These are phyloP conservation scores for Camelus bactrianus DNA, from an alignment of 2,113 vertebrate genomes.

Conservation along the genomic window DNA sequence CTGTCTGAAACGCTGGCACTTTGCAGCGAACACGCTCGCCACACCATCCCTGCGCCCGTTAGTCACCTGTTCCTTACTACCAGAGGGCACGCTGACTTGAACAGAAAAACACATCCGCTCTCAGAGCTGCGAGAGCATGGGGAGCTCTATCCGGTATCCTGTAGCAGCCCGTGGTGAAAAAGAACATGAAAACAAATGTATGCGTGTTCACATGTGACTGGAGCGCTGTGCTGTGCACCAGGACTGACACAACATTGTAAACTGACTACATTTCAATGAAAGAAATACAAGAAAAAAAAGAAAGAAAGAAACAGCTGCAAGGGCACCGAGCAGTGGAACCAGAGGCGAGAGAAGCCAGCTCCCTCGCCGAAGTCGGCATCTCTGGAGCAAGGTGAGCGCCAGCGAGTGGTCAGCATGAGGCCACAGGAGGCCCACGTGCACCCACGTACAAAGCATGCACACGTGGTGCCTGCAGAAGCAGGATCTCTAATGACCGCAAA, in stretches of 20 bases:
- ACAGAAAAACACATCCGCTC: too few relatives aligned
- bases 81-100: background rate
- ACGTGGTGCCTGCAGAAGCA: background rate
- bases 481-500: background rate
- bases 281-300: background rate
- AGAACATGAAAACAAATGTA: too few relatives aligned
- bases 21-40: background rate
- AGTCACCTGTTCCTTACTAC: background rate
- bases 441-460: too few relatives aligned
- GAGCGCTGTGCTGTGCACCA: too few relatives aligned
- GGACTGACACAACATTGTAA: too few relatives aligned
- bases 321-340: background rate
- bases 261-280: too few relatives aligned
- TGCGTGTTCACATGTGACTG: too few relatives aligned
- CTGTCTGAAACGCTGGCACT: background rate
- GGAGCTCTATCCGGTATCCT: too few relatives aligned
- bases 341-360: background rate
- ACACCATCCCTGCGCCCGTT: background rate
- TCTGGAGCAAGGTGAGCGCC: too few relatives aligned
- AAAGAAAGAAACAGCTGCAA: background rate
- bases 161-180: too few relatives aligned
- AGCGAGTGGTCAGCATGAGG: too few relatives aligned
- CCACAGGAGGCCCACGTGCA: too few relatives aligned
- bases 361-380: background rate
- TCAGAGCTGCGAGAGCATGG: background rate